Evolutionary conservation across 2,888 invertebrate genomes (phyloP).

Genomic region (Biston betularia): DNA sequence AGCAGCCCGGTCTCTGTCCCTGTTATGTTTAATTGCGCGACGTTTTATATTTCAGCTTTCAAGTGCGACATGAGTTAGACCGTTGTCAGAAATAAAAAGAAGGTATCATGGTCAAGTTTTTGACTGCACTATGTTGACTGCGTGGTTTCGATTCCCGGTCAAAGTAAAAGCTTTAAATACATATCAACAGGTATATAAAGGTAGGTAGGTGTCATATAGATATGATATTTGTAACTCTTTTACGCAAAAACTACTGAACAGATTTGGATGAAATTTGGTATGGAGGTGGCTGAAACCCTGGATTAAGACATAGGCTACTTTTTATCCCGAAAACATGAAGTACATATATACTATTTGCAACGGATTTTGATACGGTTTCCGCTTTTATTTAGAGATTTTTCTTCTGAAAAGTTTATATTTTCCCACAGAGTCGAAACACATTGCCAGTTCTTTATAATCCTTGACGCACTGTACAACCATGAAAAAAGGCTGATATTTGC

Average conservation of each 20-base stretch:
- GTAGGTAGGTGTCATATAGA: too few relatives aligned
- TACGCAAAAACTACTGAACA: too few relatives aligned
- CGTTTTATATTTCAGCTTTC: slow-evolving; percentile 51
- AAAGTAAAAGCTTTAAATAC: too few relatives aligned
- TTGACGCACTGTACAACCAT: slow-evolving; percentile 24
- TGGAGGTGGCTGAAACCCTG: too few relatives aligned
- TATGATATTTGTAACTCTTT: too few relatives aligned
- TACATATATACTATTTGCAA: too few relatives aligned
- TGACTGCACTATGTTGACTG: not conserved
- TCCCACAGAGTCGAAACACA: too few relatives aligned
- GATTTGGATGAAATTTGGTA: too few relatives aligned
- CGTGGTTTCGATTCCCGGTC: not conserved
- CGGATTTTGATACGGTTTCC: too few relatives aligned
- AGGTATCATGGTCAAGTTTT: not conserved
- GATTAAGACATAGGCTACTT: too few relatives aligned
- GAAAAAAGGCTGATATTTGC: slow-evolving; percentile 23
- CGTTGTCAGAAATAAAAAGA: not conserved
- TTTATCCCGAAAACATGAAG: too few relatives aligned
- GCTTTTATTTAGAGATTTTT: not conserved
- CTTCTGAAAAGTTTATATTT: not conserved
- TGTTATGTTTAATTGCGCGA: slow-evolving; percentile 52
- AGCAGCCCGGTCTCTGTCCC: not conserved
- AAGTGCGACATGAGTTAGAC: not conserved
- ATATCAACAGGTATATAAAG: too few relatives aligned
- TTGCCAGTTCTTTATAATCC: not conserved